These are phyloP conservation scores for Ctenochaetus hawaiiensis DNA, from an alignment of 2,797 vertebrate genomes.

Conservation along the genomic window DNA sequence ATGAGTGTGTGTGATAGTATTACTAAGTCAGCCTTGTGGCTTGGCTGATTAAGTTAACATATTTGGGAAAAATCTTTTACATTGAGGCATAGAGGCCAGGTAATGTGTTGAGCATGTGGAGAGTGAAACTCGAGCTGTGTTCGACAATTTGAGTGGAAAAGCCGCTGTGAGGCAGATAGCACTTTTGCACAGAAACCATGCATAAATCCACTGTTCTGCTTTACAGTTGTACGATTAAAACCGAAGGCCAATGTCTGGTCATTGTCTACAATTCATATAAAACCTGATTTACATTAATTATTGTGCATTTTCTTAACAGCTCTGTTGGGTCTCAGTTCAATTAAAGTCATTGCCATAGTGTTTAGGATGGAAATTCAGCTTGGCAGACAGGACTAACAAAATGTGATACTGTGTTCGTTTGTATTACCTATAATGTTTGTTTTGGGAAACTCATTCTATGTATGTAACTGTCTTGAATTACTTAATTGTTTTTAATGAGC, in stretches of 20 bases:
- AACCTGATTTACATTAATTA: not conserved
- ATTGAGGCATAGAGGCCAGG: constrained; percentile 40
- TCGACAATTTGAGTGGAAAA: constrained; percentile 51
- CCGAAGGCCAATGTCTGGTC: constrained; percentile 11
- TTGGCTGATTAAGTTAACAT: constrained; percentile 72
- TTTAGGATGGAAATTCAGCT: constrained; percentile 7
- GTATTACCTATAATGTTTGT: not conserved
- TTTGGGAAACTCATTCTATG: not conserved
- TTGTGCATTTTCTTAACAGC: constrained; percentile 18
- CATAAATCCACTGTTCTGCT: constrained; percentile 37
- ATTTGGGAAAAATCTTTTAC: constrained; percentile 64
- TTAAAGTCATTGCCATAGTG: not conserved
- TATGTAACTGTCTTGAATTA: not conserved
- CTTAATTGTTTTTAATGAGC: constrained; percentile 12
- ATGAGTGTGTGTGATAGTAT: constrained; percentile 59
- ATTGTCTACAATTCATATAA: not conserved
- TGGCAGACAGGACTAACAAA: not conserved
- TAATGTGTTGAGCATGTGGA: constrained; percentile 77
- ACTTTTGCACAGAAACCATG: constrained; percentile 36
- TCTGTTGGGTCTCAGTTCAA: not conserved
- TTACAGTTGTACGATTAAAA: not conserved
- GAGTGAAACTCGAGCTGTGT: constrained; percentile 59
- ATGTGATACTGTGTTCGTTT: constrained; percentile 3
- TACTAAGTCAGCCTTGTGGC: constrained; percentile 71
- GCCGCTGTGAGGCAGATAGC: constrained; percentile 35